Percentiles rank a stretch among this genome's conserved stretches.
phyloP scores from a whole-genome alignment of 2,113 vertebrate species.

The Esox niger region DNA sequence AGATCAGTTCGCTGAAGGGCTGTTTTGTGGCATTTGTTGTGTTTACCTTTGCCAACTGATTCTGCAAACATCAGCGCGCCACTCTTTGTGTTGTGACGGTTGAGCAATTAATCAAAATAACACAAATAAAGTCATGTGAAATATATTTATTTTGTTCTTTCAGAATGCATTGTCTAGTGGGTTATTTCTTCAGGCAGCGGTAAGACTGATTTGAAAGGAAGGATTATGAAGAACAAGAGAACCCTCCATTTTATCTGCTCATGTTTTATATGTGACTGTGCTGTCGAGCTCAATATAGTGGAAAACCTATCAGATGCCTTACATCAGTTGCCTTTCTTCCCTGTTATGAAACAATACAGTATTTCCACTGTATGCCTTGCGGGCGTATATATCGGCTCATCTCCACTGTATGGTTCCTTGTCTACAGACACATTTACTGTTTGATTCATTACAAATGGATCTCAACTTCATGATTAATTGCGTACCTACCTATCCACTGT shows the following conservation, averaged over 20 bases:
- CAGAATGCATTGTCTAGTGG: neutral
- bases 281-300: neutral
- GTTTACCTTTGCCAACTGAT: slow-evolving; percentile 56
- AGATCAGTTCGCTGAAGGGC: slow-evolving; percentile 33
- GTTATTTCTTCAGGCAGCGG: neutral
- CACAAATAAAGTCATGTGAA: slow-evolving; percentile 18
- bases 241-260: neutral
- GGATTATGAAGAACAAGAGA: neutral
- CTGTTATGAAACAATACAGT: too few species aligned
- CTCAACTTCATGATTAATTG: too few species aligned
- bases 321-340: too few species aligned
- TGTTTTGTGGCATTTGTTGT: slow-evolving; percentile 56
- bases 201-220: neutral
- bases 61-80: slow-evolving; percentile 33
- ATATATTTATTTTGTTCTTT: neutral
- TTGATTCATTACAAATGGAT: too few species aligned
- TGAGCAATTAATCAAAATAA: slow-evolving; percentile 49
- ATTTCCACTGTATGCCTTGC: too few species aligned
- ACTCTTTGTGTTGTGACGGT: slow-evolving; percentile 56
- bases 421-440: too few species aligned
- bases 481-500: too few species aligned
- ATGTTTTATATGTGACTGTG: neutral
- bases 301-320: neutral
- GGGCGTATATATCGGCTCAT: too few species aligned
- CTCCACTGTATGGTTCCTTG: too few species aligned